phyloP scores from a whole-genome alignment of 2,113 vertebrate genomes.

The Pseudonaja textilis region DNA sequence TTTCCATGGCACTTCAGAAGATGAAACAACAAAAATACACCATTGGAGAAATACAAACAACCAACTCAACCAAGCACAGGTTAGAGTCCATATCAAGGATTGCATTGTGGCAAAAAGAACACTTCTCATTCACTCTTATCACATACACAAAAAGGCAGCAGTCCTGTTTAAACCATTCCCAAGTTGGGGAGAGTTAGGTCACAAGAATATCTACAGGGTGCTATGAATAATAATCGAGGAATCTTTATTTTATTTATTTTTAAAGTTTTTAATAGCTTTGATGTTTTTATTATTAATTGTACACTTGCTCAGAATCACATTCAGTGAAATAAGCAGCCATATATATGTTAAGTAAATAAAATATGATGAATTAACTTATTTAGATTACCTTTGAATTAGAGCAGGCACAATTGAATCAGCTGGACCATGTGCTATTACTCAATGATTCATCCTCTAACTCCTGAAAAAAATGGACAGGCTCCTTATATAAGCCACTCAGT shows the following conservation, averaged over 20 bases:
- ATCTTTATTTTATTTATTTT: not conserved
- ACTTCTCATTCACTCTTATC: not conserved
- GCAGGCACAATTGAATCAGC: not conserved
- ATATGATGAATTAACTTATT: not conserved
- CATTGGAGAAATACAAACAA: not conserved
- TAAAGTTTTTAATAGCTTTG: not conserved
- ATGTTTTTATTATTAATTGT: not conserved
- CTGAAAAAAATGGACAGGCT: not conserved
- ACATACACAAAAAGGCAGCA: not conserved
- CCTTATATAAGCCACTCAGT: not conserved
- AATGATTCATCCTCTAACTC: not conserved
- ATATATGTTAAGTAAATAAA: not conserved
- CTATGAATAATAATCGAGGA: not conserved
- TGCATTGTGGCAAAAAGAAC: not conserved
- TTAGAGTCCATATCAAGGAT: not conserved
- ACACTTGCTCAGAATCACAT: not conserved
- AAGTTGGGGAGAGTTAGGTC: not conserved
- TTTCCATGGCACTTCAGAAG: not conserved
- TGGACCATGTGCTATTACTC: not conserved
- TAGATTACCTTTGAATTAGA: not conserved
- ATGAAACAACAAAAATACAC: not conserved
- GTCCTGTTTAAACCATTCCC: not conserved
- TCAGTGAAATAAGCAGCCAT: not conserved
- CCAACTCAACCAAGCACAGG: not conserved
- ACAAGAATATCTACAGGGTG: not conserved